phyloP scores from a whole-genome alignment of 2,888 invertebrate species.

The Saturnia japonica region DNA sequence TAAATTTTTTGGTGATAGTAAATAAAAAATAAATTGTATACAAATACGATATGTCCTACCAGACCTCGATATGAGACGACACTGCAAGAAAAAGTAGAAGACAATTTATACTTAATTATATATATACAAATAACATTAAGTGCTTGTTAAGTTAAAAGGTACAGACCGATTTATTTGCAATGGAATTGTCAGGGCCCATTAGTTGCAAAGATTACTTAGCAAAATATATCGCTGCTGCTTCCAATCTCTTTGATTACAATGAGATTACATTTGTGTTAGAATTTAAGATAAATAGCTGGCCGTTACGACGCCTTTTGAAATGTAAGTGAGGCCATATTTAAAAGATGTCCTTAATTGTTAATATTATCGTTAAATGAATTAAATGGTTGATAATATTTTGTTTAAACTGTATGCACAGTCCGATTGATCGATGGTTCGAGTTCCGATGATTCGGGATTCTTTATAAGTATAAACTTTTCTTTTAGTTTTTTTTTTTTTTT shows the following conservation, averaged over 20 bases:
- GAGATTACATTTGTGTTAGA: slow-evolving; percentile 36
- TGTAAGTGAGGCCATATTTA: slow-evolving; percentile 6
- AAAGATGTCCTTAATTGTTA: not conserved
- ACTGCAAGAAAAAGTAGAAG: too few relatives aligned
- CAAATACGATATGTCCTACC: too few relatives aligned
- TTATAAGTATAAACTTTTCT: too few relatives aligned
- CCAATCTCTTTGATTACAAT: slow-evolving; percentile 39
- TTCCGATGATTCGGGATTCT: too few relatives aligned
- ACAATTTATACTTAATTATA: slow-evolving; percentile 8
- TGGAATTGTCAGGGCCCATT: slow-evolving; percentile 42
- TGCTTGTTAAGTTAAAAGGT: slow-evolving; percentile 25
- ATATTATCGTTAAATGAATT: not conserved
- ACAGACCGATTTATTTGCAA: slow-evolving; percentile 32
- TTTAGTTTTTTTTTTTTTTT: too few relatives aligned
- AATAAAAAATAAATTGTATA: too few relatives aligned
- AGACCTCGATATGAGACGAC: too few relatives aligned
- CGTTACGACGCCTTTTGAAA: slow-evolving; percentile 19
- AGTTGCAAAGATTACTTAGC: slow-evolving; percentile 39
- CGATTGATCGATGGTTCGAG: too few relatives aligned
- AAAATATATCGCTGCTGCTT: slow-evolving; percentile 39
- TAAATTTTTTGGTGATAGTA: too few relatives aligned
- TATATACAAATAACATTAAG: slow-evolving; percentile 25
- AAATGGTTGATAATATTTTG: not conserved
- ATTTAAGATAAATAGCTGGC: slow-evolving; percentile 31
- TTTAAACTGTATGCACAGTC: not conserved